A percentile compares a stretch with the other conserved stretches of the same genome.
Evolutionary conservation across 1,140 invertebrate species (phyloP).

Genomic region (Caenorhabditis briggsae): DNA sequence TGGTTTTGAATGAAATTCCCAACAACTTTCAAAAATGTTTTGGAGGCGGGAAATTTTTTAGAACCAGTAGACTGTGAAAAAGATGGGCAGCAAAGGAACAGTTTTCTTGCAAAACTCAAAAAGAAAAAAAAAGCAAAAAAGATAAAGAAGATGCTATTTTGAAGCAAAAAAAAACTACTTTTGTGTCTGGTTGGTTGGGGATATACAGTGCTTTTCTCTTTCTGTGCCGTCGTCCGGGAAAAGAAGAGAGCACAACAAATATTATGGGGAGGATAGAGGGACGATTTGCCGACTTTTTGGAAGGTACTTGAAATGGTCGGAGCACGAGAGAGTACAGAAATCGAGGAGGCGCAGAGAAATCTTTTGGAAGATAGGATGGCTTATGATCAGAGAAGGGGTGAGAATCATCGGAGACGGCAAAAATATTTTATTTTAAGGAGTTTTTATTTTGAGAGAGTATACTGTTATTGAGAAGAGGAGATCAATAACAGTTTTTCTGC

Average conservation of each 20-base stretch:
- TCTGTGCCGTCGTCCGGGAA: not conserved
- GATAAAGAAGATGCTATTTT: not conserved
- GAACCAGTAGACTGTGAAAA: slow-evolving; percentile 1
- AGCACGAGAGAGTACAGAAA: not conserved
- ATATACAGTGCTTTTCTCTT: not conserved
- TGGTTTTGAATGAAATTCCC: not conserved
- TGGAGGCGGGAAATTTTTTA: not conserved
- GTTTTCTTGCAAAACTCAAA: not conserved
- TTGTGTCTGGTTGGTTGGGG: not conserved
- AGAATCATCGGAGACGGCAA: not conserved
- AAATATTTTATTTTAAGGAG: not conserved
- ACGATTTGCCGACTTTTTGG: not conserved
- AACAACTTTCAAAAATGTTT: not conserved
- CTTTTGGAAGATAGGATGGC: not conserved
- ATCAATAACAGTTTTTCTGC: not conserved
- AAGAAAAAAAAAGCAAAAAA: not conserved
- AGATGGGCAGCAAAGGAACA: too few species aligned
- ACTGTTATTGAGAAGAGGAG: not conserved
- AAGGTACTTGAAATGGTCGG: slow-evolving; percentile 12
- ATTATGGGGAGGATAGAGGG: not conserved
- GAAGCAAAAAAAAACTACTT: not conserved
- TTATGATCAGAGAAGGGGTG: slow-evolving; percentile 49
- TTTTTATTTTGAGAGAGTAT: too few species aligned
- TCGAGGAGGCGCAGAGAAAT: not conserved
- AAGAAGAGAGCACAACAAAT: slow-evolving; percentile 41